These are phyloP conservation scores for Pseudonaja textilis DNA, from an alignment of 2,113 vertebrate species.

Conservation along the genomic window DNA sequence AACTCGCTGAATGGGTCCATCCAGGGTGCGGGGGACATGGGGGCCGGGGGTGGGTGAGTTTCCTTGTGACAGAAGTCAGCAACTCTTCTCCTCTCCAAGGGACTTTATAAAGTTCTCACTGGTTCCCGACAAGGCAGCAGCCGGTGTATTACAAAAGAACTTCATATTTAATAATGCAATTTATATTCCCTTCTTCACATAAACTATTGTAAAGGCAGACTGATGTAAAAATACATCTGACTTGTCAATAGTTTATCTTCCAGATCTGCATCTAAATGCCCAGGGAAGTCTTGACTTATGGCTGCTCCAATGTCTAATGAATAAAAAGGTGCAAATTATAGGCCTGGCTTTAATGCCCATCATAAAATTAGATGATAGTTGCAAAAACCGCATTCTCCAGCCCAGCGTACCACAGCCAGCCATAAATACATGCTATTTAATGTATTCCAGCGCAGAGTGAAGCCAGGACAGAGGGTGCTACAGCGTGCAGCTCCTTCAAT, in stretches of 20 bases:
- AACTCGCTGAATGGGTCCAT: neutral
- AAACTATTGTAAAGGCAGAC: conserved; percentile 83
- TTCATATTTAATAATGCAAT: conserved; percentile 85
- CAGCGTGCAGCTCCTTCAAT: conserved; percentile 73
- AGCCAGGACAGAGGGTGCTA: conserved; percentile 75
- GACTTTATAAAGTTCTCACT: conserved; percentile 57
- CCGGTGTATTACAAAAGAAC: conserved; percentile 61
- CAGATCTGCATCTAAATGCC: conserved; percentile 78
- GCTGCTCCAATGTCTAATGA: conserved; percentile 80
- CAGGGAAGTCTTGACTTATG: conserved; percentile 79
- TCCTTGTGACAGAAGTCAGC: conserved; percentile 11
- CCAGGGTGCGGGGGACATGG: accelerated
- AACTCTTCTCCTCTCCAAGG: neutral
- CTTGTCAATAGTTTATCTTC: conserved; percentile 86
- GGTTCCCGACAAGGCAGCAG: conserved; percentile 44
- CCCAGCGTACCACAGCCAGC: conserved; percentile 68
- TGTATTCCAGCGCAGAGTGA: conserved; percentile 73
- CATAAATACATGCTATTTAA: conserved; percentile 87
- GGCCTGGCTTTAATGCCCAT: conserved; percentile 80
- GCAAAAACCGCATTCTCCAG: conserved; percentile 80
- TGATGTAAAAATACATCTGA: conserved; percentile 86
- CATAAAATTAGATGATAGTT: conserved; percentile 84
- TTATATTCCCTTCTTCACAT: conserved; percentile 84
- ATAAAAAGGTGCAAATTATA: conserved; percentile 86
- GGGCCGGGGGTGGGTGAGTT: neutral